Conservation (phyloP, 2,888 invertebrate species). For the Incurvaria masculella region DNA sequence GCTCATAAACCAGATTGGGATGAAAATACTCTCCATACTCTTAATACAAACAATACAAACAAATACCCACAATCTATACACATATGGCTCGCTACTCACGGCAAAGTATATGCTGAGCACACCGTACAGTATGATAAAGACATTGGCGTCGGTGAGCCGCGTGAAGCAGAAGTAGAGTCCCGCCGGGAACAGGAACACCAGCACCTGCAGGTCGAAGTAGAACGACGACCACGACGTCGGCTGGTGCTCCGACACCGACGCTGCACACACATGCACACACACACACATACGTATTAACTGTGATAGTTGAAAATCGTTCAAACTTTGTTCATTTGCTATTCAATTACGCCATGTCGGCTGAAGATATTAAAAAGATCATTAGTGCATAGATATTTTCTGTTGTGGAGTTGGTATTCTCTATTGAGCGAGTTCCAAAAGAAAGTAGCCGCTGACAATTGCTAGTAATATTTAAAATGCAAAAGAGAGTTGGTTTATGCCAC, state of each 20-base stretch:
- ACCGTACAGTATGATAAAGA: slow-evolving; percentile 96
- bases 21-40: not conserved
- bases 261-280: slow-evolving; percentile 21
- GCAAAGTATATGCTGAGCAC: slow-evolving; percentile 98
- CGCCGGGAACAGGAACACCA: slow-evolving; percentile 94
- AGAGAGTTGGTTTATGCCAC: no score
- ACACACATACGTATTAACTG: no score
- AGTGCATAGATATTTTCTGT: no score
- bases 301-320: no score
- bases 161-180: slow-evolving; percentile 97
- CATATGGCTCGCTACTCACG: slow-evolving; percentile 51
- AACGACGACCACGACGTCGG: slow-evolving; percentile 98
- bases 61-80: not conserved
- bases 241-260: slow-evolving; percentile 97
- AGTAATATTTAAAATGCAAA: no score
- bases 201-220: slow-evolving; percentile 94
- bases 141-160: slow-evolving; percentile 91
- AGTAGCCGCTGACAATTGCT: no score
- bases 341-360: no score
- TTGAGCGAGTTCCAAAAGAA: no score
- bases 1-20: not conserved
- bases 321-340: no score
- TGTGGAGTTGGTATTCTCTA: no score
- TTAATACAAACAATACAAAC: not conserved
- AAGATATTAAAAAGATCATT: no score